These are phyloP conservation scores for Sinocyclocheilus grahami DNA, from an alignment of 2,113 vertebrate genomes.

Conservation along the genomic window DNA sequence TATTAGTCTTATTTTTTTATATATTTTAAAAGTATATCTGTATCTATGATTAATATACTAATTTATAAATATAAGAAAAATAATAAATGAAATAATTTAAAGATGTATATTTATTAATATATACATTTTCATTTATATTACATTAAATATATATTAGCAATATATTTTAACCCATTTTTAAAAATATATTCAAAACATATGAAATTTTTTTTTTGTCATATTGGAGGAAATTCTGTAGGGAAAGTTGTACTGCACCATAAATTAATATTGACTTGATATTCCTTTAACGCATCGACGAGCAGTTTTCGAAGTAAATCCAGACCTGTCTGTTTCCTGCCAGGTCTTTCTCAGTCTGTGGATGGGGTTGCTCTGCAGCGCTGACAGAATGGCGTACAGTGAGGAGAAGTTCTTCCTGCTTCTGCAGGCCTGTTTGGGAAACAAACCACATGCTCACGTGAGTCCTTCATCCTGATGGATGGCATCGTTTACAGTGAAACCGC, in stretches of 20 bases:
- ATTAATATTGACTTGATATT: neutral
- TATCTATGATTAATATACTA: no score
- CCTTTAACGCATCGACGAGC: neutral
- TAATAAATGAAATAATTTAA: no score
- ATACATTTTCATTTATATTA: neutral
- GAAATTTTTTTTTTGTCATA: neutral
- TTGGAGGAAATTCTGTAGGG: neutral
- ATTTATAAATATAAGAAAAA: no score
- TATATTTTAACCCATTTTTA: neutral
- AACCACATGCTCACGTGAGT: neutral
- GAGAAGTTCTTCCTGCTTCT: slow-evolving; percentile 87
- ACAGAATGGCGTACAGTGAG: slow-evolving; percentile 86
- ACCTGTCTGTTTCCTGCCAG: slow-evolving; percentile 90
- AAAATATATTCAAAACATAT: neutral
- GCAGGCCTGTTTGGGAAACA: slow-evolving; percentile 78
- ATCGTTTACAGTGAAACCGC: neutral
- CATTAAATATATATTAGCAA: neutral
- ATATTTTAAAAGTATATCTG: neutral
- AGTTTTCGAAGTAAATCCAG: slow-evolving; percentile 15
- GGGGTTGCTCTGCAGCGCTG: slow-evolving; percentile 86
- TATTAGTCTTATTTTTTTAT: neutral
- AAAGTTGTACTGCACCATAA: neutral
- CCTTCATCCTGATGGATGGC: neutral
- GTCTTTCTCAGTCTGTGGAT: slow-evolving; percentile 85
- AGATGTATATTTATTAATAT: neutral